Conservation (phyloP, 2,113 vertebrate species). For the Elachura formosa region DNA sequence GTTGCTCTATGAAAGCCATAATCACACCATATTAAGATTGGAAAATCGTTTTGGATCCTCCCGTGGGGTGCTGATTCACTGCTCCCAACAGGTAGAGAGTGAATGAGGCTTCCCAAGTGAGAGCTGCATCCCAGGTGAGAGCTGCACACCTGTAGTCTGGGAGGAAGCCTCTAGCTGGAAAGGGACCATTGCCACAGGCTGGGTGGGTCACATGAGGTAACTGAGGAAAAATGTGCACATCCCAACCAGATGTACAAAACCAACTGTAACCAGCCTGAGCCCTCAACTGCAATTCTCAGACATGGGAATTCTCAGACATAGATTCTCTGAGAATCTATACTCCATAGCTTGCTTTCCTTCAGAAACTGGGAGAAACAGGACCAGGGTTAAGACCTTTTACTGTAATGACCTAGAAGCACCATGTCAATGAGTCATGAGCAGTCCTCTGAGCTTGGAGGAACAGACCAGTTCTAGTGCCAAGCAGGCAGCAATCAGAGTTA, state of each 20-base stretch:
- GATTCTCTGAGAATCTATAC: too few relatives aligned
- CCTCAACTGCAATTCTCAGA: not conserved
- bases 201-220: accelerated
- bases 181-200: accelerated
- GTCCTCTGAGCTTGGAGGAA: too few relatives aligned
- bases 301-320: too few relatives aligned
- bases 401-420: not conserved
- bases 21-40: accelerated
- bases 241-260: not conserved
- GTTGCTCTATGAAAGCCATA: not conserved
- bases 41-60: not conserved
- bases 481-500: too few relatives aligned
- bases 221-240: accelerated
- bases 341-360: not conserved
- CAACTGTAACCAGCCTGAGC: accelerated
- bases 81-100: accelerated
- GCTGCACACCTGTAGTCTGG: too few relatives aligned
- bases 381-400: not conserved
- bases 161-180: not conserved
- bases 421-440: accelerated
- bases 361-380: not conserved
- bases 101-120: not conserved
- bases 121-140: not conserved
- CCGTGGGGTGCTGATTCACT: accelerated
- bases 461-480: not conserved